Base-by-base conservation (phyloP, 2,797 vertebrate genomes). In the Atherinosoma microstoma region DNA sequence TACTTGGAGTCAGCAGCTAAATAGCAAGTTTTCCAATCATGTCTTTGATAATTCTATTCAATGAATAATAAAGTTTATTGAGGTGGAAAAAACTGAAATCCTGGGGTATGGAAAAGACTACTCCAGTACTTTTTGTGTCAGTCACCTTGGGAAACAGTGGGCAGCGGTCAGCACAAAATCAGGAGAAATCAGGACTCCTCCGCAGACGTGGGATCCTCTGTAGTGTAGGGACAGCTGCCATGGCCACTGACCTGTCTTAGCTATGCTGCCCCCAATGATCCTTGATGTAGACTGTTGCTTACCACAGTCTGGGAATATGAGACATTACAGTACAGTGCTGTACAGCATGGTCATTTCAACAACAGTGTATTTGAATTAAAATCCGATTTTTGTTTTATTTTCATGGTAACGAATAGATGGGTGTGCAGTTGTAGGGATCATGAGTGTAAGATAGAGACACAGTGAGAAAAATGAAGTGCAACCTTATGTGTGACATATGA, bases 81-180 rank as follows among this genome's bases (percentile, higher is more conserved):
- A 13, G 24, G 27, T n/a, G 4, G n/a, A 24, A 15, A 63, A 51
- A 54, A 56, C 13, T 30, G 30, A 8, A 56, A 58, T 67, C 27
- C 4, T 36, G 0, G 20, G 13, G 18, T 27, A 11, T 69, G 27
- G 13, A 22, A 62, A 56, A 40, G 47, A 42, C 20, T 24, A 56
- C 13, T 6, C 30, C 7, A 4, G 1, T 3, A 54, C 1, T 68
- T 57, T 59, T 16, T 47, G 6, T 3, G 22, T 56, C 10, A 75
- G 91, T 96, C 78, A 99, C 97, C 93, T 86, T 70, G 93, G 94
- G 88, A 99, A 97, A 90, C 97, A 98, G 90, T 98, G 97, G 38
- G 97, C 96, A 0, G 97, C 97, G 0, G 96, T 96, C 77, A 97
- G 82, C 54, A 96, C 95, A 94, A 96, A 97, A 87, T 95, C 93